Base-by-base conservation (phyloP, 2,888 invertebrate species). In the Keiferia lycopersicella region DNA sequence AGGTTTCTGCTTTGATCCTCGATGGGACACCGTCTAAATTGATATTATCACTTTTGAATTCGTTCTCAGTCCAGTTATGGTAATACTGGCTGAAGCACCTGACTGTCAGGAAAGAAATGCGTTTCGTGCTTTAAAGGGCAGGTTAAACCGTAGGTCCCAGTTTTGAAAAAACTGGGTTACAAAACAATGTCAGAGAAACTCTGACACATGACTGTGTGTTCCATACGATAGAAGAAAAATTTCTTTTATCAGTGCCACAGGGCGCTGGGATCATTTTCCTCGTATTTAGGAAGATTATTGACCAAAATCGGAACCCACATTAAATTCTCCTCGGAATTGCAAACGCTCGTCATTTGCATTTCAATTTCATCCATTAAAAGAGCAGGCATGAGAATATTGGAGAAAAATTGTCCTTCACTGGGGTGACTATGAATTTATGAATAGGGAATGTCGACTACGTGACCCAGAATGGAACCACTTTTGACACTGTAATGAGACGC, bases 381-480 rank as follows among this genome's bases (percentile, higher is more conserved):
- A 73, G 67, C 73, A 71, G 76, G 69, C 69, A 70, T 69, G 75
- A 72, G 74, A 78, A 71, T 75, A 78, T 80, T 67, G 75, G 70
- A 74, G 75, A 72, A 79, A 80, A 80, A 79, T 77, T 76, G 70
- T 73, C 74, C 73, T 74, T 75, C 75, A 76, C 71, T 68, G 66
- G 51, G 64, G 63, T 61, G 67, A 69, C 65, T 68, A 75, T 77
- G 78, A 81, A 81, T 82, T 83, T 80, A 79, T 81, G 80, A 83
- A 82, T 81, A 79, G 73, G 67, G 75, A 82, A 80, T 81, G 73
- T 68, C 69, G 65, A 53, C 61, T 64, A 59, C 61, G 67, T 68
- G 63, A 67, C 68, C 72, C 64, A 62, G 69, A 73, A 75, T 71
- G 69, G 72, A 59, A 70, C 71, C 71, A 73, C 73, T 73, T 69